Conservation (phyloP, 2,113 vertebrate genomes). For the Perognathus longimembris region DNA sequence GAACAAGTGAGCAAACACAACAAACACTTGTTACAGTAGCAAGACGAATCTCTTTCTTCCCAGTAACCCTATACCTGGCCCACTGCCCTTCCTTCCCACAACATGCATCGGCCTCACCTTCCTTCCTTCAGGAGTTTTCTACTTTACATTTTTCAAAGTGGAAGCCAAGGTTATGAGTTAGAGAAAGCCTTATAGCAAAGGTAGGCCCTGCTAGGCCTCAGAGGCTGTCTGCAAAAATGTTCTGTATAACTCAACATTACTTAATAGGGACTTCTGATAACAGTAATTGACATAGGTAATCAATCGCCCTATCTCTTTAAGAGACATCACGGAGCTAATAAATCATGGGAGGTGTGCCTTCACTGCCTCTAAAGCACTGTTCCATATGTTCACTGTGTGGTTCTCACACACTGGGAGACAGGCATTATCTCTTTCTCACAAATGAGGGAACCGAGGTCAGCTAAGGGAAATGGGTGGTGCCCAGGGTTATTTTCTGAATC, state of each 20-base stretch:
- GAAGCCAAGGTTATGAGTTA: background rate
- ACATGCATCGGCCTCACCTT: background rate
- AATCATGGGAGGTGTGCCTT: background rate
- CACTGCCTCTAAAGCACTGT: background rate
- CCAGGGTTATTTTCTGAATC: background rate
- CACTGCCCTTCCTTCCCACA: background rate
- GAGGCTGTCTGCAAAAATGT: background rate
- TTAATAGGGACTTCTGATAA: slow-evolving; percentile 33
- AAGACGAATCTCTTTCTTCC: background rate
- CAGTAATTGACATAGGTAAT: background rate
- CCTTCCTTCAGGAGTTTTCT: background rate
- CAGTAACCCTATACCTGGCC: background rate
- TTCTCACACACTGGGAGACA: background rate
- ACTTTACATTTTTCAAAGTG: background rate
- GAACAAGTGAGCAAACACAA: background rate
- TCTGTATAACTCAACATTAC: slow-evolving; percentile 39
- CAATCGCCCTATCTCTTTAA: slow-evolving; percentile 31
- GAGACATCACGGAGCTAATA: background rate
- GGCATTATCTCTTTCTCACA: background rate
- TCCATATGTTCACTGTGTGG: background rate
- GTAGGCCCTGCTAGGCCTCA: background rate
- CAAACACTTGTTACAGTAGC: background rate
- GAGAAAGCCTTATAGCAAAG: background rate
- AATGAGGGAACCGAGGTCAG: background rate
- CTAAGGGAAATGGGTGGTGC: background rate